Percentiles rank a stretch among this genome's conserved stretches.
phyloP scores from a whole-genome alignment of 1,140 invertebrate genomes.

The Prorops nasuta region DNA sequence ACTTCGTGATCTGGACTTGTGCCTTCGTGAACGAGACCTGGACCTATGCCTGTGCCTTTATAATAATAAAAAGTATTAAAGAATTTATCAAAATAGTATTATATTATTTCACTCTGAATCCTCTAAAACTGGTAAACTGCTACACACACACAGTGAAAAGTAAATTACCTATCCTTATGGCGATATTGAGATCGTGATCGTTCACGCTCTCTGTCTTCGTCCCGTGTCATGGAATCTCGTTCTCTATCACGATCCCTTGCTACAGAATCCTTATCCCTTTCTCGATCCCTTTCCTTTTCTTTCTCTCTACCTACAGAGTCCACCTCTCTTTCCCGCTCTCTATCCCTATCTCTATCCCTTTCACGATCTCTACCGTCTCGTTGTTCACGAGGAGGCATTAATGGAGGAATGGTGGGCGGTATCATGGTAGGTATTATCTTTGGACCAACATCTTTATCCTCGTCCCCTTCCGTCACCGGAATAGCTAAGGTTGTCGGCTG shows the following conservation, averaged over 20 bases:
- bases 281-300: conserved; percentile 45
- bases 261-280: conserved; percentile 48
- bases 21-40: conserved; percentile 57
- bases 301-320: conserved; percentile 38
- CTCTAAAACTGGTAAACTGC: too few species aligned
- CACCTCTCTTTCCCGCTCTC: conserved; percentile 47
- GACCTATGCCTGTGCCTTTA: conserved; percentile 61
- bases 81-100: too few species aligned
- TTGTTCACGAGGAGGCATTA: conserved; percentile 45
- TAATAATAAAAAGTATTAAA: too few species aligned
- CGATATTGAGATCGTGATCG: conserved; percentile 51
- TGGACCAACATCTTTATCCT: conserved; percentile 51
- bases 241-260: conserved; percentile 52
- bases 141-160: too few species aligned
- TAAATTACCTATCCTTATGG: conserved; percentile 51
- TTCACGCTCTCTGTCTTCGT: conserved; percentile 51
- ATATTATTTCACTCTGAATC: too few species aligned
- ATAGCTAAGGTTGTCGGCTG: conserved; percentile 49
- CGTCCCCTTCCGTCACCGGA: conserved; percentile 49
- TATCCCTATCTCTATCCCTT: conserved; percentile 44
- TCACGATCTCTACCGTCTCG: conserved; percentile 47
- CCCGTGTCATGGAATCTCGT: conserved; percentile 45
- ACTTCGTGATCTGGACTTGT: conserved; percentile 62
- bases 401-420: conserved; percentile 46
- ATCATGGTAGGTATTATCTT: conserved; percentile 50